Base-by-base conservation (phyloP, 53 echinoderm and acorn worm genomes). In the Mesocentrotus franciscanus region DNA sequence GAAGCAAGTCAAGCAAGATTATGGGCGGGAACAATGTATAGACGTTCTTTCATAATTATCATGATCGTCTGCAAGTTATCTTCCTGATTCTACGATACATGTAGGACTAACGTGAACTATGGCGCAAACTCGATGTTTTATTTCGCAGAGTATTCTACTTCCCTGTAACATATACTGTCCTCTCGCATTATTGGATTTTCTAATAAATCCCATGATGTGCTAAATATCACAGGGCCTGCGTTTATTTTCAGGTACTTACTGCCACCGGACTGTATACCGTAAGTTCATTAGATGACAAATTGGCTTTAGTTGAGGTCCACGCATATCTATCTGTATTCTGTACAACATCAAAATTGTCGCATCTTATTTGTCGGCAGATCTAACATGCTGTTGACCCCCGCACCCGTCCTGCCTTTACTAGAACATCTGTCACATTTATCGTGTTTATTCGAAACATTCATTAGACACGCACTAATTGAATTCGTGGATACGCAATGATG, bases 281-380 rank as follows among this genome's bases (percentile, higher is more conserved):
- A 79, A 79, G 39, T 36, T 79, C 81, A 81, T 81, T 81, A 42
- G 36, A 39, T 20, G 36, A 81, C 42, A 81, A 81, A 81, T 81
- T 81, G 81, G 81, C 81, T 81, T 81, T 39, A 9, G 81, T 81
- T 16, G 39, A 20, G 81, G 36, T 13, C 36, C 36, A 36, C 42
- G 18, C 81, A 17, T 39, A 20, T 81, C 36, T 36, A 18, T n/a
- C n/a, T n/a, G n/a, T n/a, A n/a, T n/a, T n/a, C n/a, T n/a, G n/a
- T 16, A 81, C 20, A 18, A 16, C 42, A 42, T 81, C 81, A 36
- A 16, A 81, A 81, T 81, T 18, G 81, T 18, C 75, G 8, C n/a
- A 75, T 11, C 33, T 81, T 81, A 81, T 36, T 42, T 36, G 18
- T 42, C 36, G 20, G 6, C 42, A 42, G 20, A 81, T 64, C 81